Evolutionary conservation across 2,888 invertebrate species (phyloP), one percentile per base, ranked within the genome.

Genomic region (Diaprepes abbreviatus): DNA sequence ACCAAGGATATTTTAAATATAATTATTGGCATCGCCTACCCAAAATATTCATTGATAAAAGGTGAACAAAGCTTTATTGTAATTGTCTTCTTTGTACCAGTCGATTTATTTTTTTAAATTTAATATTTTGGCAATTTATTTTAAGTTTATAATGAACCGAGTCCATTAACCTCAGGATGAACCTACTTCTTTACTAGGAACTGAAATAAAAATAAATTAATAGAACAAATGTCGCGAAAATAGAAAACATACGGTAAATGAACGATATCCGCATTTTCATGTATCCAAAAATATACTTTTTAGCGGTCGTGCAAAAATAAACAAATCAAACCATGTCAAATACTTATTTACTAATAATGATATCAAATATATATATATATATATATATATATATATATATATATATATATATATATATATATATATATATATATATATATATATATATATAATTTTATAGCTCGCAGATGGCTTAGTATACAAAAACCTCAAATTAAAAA

Each of bases 11-110:
- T 9, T 24, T 50, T 50, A 28, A 50, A 50, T 50, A 50, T 50
- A 50, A 50, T 50, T 14, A 50, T 50, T 50, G 48, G 48, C 48
- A 50, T 50, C 28, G 48, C 28, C 48, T 14, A 50, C 12, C 48
- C 16, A 28, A 50, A 50, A 50, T 50, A 50, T 50, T 28, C 48
- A 50, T 50, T 50, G 48, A 50, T 50, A 28, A 24, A 16, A 24
- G 24, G n/a, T 14, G 12, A 50, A 50, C 48, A 50, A 50, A 50
- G 48, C 28, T 3, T 50, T 50, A 28, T 28, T 16, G n/a, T n/a
- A 28, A 16, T 45, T 12, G 5, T 2, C 19, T 24, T 6, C 21
- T 45, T 45, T 45, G 17, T 19, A 43, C 14, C 17, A 43, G 5
- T 10, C 43, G 10, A 43, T 43, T 43, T 21, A 24, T 24, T 45